These are phyloP conservation scores for Octomys mimax DNA, from an alignment of 2,797 vertebrate species.

Conservation along the genomic window DNA sequence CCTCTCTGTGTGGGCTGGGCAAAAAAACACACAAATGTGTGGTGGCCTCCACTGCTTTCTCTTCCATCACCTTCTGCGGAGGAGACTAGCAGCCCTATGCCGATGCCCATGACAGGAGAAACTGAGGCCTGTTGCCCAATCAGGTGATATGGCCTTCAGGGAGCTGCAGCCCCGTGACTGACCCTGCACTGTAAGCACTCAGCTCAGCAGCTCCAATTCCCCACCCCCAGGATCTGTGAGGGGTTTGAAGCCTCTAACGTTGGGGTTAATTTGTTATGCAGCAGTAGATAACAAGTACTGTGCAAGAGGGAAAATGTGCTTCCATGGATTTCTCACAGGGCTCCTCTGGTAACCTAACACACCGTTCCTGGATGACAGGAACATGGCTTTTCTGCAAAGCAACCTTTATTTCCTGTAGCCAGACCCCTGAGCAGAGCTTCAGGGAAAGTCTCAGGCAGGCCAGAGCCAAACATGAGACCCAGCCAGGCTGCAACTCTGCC, in stretches of 20 bases:
- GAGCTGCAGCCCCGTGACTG: not conserved
- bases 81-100: not conserved
- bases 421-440: not conserved
- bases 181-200: not conserved
- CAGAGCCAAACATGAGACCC: not conserved
- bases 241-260: not conserved
- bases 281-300: not conserved
- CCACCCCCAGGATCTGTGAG: not conserved
- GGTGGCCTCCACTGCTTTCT: not conserved
- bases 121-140: not conserved
- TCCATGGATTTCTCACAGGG: not conserved
- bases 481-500: not conserved
- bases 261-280: not conserved
- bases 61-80: not conserved
- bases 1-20: not conserved
- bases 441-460: not conserved
- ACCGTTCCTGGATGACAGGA: not conserved
- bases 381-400: not conserved
- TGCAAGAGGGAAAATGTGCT: not conserved
- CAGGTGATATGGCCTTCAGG: not conserved
- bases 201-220: not conserved
- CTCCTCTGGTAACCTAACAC: not conserved
- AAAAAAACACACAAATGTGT: not conserved
- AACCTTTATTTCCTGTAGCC: not conserved
- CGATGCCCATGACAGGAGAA: not conserved